A percentile compares a stretch with the other conserved stretches of the same genome.
Conservation (phyloP, 1,140 invertebrate genomes). For the Melitaea cinxia region DNA sequence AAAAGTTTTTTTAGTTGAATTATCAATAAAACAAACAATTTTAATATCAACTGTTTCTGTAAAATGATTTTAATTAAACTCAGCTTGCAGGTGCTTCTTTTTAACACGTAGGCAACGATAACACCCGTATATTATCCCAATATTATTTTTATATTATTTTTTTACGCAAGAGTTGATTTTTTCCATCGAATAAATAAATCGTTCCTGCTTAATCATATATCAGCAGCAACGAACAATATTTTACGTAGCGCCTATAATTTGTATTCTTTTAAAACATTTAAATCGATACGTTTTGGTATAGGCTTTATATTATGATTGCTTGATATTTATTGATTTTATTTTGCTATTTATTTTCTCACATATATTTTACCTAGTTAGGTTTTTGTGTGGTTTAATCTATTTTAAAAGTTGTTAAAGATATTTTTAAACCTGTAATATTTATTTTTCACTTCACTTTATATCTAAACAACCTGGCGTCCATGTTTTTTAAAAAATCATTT, state of each 20-base stretch:
- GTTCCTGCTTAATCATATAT: conserved; percentile 22
- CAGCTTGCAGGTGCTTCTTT: neutral
- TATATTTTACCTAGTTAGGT: too few species aligned
- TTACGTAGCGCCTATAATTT: conserved; percentile 11
- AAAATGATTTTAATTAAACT: neutral
- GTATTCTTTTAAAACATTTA: conserved; percentile 1
- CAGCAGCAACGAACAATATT: conserved; percentile 20
- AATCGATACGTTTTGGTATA: neutral
- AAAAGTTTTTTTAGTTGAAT: too few species aligned
- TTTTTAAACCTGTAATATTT: too few species aligned
- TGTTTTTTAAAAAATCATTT: too few species aligned
- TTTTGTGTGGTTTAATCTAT: too few species aligned
- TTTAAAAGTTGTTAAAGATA: too few species aligned
- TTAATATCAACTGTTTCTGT: neutral
- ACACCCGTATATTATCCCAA: conserved; percentile 8
- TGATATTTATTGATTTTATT: too few species aligned
- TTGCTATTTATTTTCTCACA: too few species aligned
- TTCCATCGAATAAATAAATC: conserved; percentile 18
- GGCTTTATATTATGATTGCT: too few species aligned
- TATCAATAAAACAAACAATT: neutral
- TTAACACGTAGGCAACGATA: neutral
- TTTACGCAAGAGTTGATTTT: conserved; percentile 12
- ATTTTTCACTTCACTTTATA: too few species aligned
- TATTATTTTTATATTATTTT: neutral
- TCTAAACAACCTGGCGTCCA: too few species aligned